A percentile compares a stretch with the other conserved stretches of the same genome.
Conservation (phyloP, 1,140 invertebrate genomes). For the Diorhabda elongata region DNA sequence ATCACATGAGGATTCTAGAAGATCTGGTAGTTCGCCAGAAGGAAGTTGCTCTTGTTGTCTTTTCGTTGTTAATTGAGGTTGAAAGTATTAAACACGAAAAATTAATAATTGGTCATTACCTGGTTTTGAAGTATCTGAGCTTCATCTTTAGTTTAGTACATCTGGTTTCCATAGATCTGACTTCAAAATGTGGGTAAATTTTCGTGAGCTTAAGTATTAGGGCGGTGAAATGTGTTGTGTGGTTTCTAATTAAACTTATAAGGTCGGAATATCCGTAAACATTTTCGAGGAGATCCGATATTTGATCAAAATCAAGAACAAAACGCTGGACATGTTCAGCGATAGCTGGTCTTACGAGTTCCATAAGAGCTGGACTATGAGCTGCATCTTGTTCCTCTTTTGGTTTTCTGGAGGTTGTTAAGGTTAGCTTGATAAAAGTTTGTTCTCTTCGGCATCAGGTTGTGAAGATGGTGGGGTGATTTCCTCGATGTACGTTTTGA, state of each 20-base stretch:
- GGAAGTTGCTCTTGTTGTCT: too few species aligned
- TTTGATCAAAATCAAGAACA: not conserved
- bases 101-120: too few species aligned
- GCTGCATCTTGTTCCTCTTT: not conserved
- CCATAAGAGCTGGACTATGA: not conserved
- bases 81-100: too few species aligned
- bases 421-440: not conserved
- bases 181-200: not conserved
- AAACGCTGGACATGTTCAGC: not conserved
- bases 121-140: not conserved
- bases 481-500: not conserved
- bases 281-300: not conserved
- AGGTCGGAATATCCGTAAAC: not conserved
- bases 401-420: not conserved
- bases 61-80: too few species aligned
- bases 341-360: not conserved
- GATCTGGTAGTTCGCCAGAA: too few species aligned
- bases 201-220: slow-evolving; percentile 8
- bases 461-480: not conserved
- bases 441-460: not conserved
- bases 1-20: too few species aligned
- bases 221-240: slow-evolving; percentile 4
- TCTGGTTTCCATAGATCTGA: slow-evolving; percentile 6
- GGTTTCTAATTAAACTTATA: slow-evolving; percentile 4
- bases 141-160: slow-evolving; percentile 9